These are phyloP conservation scores for Xenopus laevis DNA, from an alignment of 2,113 vertebrate genomes.

Conservation along the genomic window DNA sequence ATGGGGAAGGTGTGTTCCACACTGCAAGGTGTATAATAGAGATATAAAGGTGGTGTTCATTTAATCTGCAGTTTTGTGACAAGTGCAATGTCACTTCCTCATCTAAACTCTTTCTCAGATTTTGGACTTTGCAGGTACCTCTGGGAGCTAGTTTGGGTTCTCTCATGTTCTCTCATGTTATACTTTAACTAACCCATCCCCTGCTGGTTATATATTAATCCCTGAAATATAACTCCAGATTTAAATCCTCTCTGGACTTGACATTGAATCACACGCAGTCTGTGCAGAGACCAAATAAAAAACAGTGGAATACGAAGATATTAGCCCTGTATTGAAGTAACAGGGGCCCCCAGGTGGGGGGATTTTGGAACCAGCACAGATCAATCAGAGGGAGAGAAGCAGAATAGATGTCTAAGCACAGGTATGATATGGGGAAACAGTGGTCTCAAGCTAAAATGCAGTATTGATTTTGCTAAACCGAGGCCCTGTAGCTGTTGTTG, in stretches of 20 bases:
- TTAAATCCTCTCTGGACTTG: conserved; percentile 35
- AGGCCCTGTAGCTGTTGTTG: too few relatives aligned
- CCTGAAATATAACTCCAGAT: conserved; percentile 22
- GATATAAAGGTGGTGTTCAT: background rate
- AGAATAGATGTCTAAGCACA: background rate
- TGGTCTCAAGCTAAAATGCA: too few relatives aligned
- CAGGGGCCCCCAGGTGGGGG: too few relatives aligned
- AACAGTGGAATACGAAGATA: too few relatives aligned
- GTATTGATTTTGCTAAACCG: too few relatives aligned
- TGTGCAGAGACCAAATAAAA: background rate
- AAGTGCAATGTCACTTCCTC: too few relatives aligned
- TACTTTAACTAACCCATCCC: conserved; percentile 32
- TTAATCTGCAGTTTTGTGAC: too few relatives aligned
- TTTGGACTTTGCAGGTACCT: conserved; percentile 4
- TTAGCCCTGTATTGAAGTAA: too few relatives aligned
- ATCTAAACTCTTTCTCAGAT: too few relatives aligned
- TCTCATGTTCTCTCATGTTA: conserved; percentile 19
- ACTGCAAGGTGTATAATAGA: background rate
- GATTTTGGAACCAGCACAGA: too few relatives aligned
- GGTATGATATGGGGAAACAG: background rate
- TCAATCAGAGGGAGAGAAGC: too few relatives aligned
- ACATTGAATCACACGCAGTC: conserved; percentile 36
- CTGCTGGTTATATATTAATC: conserved; percentile 28
- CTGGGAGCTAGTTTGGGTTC: background rate
- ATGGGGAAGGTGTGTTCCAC: background rate